Conservation (phyloP, 2,113 vertebrate genomes). For the Condylura cristata region DNA sequence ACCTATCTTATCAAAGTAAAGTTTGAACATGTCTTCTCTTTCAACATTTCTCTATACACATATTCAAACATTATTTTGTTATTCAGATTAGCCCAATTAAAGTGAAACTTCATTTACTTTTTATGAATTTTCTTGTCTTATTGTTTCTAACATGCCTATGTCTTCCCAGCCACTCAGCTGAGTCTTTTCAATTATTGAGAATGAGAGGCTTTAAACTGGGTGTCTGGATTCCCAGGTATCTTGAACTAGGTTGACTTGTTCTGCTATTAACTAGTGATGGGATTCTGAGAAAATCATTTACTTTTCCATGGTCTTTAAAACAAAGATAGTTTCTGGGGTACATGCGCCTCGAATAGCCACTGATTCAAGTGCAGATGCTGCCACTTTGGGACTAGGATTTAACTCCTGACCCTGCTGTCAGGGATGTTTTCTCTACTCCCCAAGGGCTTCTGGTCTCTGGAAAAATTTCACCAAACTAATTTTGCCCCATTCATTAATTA, state of each 20-base stretch:
- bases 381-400: neutral
- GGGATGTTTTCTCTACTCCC: neutral
- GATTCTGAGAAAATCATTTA: neutral
- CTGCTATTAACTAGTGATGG: neutral
- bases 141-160: neutral
- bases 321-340: neutral
- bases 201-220: neutral
- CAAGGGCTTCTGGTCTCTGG: neutral
- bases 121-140: neutral
- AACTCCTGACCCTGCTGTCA: neutral
- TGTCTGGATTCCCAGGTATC: neutral
- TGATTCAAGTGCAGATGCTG: too few species aligned
- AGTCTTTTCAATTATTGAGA: constrained; percentile 8
- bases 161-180: neutral
- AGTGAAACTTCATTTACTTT: neutral
- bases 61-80: neutral
- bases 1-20: neutral
- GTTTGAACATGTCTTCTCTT: neutral
- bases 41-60: neutral
- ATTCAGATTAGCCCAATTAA: neutral
- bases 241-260: neutral
- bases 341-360: fast-evolving
- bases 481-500: constrained; percentile 77
- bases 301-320: neutral
- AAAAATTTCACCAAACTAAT: constrained; percentile 63